phyloP scores from a whole-genome alignment of 2,888 invertebrate genomes.

The Cerastis rubricosa region DNA sequence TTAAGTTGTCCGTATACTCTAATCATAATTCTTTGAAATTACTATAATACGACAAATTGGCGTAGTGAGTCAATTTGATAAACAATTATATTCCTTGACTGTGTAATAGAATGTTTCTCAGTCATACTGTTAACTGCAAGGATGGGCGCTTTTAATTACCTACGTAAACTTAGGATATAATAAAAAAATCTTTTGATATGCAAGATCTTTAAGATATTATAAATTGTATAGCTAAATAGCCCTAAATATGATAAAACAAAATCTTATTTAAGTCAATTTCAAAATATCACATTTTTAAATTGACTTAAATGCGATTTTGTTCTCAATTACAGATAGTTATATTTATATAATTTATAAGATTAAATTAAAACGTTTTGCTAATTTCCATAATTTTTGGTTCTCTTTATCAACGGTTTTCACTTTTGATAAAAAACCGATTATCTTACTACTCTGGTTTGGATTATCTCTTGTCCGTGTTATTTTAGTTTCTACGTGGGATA shows the following conservation, averaged over 20 bases:
- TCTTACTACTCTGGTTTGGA: neutral
- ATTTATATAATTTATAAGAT: neutral
- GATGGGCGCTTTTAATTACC: neutral
- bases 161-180: neutral
- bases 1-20: neutral
- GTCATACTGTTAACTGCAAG: neutral
- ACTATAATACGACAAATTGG: neutral
- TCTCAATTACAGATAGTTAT: neutral
- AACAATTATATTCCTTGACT: neutral
- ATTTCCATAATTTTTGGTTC: neutral
- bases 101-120: neutral
- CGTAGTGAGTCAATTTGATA: neutral
- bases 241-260: no score
- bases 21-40: neutral
- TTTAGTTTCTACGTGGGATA: neutral
- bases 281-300: neutral
- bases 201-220: neutral
- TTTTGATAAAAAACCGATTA: slow-evolving; percentile 10
- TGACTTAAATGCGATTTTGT: neutral
- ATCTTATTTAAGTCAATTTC: no score
- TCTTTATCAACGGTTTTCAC: neutral
- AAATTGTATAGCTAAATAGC: neutral
- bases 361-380: neutral
- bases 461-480: neutral
- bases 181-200: neutral